phyloP scores from a whole-genome alignment of 2,888 invertebrate genomes.

The Drosophila acutilabella region DNA sequence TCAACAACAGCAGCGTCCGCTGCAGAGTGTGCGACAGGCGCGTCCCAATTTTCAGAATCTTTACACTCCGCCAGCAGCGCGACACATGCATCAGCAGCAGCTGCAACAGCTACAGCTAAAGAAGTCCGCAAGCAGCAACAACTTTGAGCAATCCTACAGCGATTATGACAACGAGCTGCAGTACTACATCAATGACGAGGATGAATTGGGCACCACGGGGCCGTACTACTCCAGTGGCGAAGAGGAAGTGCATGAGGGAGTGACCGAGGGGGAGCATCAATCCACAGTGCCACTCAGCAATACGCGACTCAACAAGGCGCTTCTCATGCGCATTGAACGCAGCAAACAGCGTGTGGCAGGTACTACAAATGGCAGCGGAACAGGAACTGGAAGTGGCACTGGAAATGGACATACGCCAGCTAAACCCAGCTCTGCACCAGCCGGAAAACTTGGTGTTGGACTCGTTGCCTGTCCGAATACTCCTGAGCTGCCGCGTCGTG shows the following conservation, averaged over 20 bases:
- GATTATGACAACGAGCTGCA: constrained; percentile 84
- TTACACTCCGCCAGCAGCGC: constrained; percentile 83
- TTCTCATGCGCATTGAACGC: constrained; percentile 87
- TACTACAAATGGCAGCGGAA: constrained; percentile 15
- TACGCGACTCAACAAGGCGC: constrained; percentile 90
- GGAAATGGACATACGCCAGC: constrained; percentile 48
- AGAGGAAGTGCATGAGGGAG: constrained; percentile 61
- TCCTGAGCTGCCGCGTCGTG: constrained; percentile 86
- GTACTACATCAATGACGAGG: constrained; percentile 85
- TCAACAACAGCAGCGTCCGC: constrained; percentile 70
- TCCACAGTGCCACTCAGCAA: constrained; percentile 83
- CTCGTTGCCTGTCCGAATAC: constrained; percentile 86
- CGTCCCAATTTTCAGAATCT: constrained; percentile 82
- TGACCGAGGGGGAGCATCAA: constrained; percentile 26
- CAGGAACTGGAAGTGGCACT: constrained; percentile 7
- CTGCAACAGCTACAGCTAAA: constrained; percentile 69
- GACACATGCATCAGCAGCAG: constrained; percentile 63
- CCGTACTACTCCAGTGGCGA: constrained; percentile 83
- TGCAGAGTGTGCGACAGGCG: constrained; percentile 58
- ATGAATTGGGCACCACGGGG: constrained; percentile 82
- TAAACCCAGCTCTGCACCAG: constrained; percentile 84
- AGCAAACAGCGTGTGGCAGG: constrained; percentile 83
- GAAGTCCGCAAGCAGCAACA: constrained; percentile 85
- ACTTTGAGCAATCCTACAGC: constrained; percentile 83
- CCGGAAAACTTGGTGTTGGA: constrained; percentile 66